These are phyloP conservation scores for Sterna hirundo DNA, from an alignment of 2,113 vertebrate species.

Conservation along the genomic window DNA sequence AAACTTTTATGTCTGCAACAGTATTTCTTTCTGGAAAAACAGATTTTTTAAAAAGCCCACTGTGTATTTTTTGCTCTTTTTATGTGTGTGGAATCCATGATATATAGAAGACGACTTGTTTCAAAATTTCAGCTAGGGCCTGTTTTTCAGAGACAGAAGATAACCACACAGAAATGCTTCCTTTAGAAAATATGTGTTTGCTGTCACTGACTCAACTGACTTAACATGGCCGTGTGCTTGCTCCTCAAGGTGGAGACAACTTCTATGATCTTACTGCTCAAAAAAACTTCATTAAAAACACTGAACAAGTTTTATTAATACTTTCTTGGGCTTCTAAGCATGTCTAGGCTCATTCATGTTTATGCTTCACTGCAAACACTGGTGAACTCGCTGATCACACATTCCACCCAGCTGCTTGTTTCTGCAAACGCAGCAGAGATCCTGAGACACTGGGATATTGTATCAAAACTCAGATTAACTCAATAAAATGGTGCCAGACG, in stretches of 20 bases:
- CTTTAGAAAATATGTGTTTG: background rate
- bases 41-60: background rate
- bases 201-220: background rate
- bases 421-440: background rate
- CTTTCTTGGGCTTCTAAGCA: background rate
- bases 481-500: background rate
- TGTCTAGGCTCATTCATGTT: constrained; percentile 38
- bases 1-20: constrained; percentile 35
- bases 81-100: background rate
- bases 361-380: background rate
- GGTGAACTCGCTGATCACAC: background rate
- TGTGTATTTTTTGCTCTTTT: constrained; percentile 7
- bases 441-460: background rate
- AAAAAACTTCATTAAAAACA: constrained; percentile 7
- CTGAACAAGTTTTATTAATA: background rate
- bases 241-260: background rate
- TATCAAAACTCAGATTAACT: background rate
- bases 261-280: background rate
- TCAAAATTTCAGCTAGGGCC: constrained; percentile 11
- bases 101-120: background rate
- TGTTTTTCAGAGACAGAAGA: background rate
- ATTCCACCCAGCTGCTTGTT: background rate
- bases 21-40: constrained; percentile 33
- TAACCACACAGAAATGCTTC: background rate
- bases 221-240: background rate